Evolutionary conservation across 2,113 vertebrate species (phyloP).

Genomic region (Accipiter cooperii): DNA sequence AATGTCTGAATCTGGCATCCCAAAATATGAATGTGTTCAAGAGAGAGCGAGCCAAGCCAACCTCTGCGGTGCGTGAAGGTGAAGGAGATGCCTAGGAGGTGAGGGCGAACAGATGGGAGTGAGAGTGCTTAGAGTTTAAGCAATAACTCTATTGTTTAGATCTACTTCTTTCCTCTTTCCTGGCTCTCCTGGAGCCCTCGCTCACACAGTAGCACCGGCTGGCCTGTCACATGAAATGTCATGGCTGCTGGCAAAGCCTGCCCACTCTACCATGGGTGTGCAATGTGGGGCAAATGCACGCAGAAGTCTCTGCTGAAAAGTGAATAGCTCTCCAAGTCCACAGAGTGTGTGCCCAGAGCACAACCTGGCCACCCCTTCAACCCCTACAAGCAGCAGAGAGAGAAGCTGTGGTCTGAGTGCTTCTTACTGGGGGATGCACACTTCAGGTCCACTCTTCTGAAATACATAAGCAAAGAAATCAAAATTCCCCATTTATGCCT

Average conservation of each 20-base stretch:
- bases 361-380: not conserved
- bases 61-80: slow-evolving; percentile 41
- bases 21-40: not conserved
- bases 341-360: not conserved
- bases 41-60: not conserved
- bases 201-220: not conserved
- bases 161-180: not conserved
- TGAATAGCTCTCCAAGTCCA: not conserved
- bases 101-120: slow-evolving; percentile 9
- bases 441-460: not conserved
- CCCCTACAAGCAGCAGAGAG: not conserved
- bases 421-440: not conserved
- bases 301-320: not conserved
- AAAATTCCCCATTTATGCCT: not conserved
- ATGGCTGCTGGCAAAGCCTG: slow-evolving; percentile 11
- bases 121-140: not conserved
- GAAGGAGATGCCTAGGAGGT: slow-evolving; percentile 46
- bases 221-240: not conserved
- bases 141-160: not conserved
- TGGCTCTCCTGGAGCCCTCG: not conserved
- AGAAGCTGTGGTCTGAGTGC: not conserved
- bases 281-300: not conserved
- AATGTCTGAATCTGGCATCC: slow-evolving; percentile 27
- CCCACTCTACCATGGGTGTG: not conserved
- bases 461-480: not conserved